These are phyloP conservation scores for Camponotus floridanus DNA, from an alignment of 1,140 invertebrate genomes.

Conservation along the genomic window DNA sequence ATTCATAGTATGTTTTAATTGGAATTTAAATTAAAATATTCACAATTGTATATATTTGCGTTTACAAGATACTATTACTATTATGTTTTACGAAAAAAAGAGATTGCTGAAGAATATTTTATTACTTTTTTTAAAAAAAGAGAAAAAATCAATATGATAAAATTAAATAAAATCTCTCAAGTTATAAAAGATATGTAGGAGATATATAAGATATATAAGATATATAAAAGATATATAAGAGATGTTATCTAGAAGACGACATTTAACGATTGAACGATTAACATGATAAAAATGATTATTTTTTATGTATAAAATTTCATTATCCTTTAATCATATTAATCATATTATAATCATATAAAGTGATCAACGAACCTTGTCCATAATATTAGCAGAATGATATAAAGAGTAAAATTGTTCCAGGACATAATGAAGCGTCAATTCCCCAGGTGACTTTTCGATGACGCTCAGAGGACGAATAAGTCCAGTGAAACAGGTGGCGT, in stretches of 20 bases:
- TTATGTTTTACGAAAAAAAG: no score
- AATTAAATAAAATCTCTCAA: no score
- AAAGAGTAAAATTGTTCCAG: constrained; percentile 87
- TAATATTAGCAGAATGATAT: constrained; percentile 85
- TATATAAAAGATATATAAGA: no score
- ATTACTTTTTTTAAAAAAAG: no score
- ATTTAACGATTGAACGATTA: constrained; percentile 2
- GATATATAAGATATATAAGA: no score
- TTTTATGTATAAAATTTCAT: not conserved
- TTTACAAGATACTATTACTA: no score
- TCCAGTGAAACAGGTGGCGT: constrained; percentile 80
- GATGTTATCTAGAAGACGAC: not conserved
- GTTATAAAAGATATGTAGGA: not conserved
- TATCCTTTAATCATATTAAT: not conserved
- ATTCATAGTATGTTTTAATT: no score
- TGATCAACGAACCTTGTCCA: constrained; percentile 80
- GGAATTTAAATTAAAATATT: no score
- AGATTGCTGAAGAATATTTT: no score
- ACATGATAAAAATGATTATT: constrained; percentile 13
- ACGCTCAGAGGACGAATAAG: constrained; percentile 77
- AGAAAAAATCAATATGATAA: no score
- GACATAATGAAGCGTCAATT: constrained; percentile 86
- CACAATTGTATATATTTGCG: no score
- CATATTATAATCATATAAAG: not conserved
- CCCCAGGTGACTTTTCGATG: constrained; percentile 79